Conservation (phyloP, 2,797 vertebrate species). For the Odontamblyopus rebecca region DNA sequence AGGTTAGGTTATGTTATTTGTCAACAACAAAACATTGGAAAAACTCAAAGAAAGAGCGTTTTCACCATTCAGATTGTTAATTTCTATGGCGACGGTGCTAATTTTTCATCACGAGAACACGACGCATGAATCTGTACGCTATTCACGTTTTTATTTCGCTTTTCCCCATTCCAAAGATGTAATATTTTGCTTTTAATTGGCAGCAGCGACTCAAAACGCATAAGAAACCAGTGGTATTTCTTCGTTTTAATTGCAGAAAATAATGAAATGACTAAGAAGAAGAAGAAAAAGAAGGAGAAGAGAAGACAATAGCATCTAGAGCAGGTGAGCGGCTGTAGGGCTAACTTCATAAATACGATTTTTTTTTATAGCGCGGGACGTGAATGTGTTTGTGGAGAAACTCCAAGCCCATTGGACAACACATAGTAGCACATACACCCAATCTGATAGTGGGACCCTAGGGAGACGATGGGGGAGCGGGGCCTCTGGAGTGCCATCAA, state of each 20-base stretch:
- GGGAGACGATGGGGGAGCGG: conserved; percentile 68
- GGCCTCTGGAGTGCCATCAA: conserved; percentile 80
- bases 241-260: background rate
- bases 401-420: conserved; percentile 30
- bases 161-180: no score
- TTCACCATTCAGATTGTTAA: no score
- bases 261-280: background rate
- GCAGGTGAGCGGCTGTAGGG: background rate
- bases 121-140: no score
- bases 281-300: background rate
- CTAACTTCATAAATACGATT: background rate
- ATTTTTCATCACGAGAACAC: no score
- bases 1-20: no score
- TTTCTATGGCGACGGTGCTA: no score
- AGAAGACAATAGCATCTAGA: background rate
- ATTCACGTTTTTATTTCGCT: no score
- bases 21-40: no score
- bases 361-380: background rate
- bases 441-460: conserved; percentile 64
- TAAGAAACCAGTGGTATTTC: no score
- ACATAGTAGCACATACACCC: conserved; percentile 31
- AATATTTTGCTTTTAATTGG: no score
- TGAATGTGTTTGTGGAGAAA: conserved; percentile 11
- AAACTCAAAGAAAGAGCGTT: no score
- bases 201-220: no score